A percentile compares a stretch with the other conserved stretches of the same genome.
Conservation (phyloP, 2,113 vertebrate species). For the Cyprinodon variegatus region DNA sequence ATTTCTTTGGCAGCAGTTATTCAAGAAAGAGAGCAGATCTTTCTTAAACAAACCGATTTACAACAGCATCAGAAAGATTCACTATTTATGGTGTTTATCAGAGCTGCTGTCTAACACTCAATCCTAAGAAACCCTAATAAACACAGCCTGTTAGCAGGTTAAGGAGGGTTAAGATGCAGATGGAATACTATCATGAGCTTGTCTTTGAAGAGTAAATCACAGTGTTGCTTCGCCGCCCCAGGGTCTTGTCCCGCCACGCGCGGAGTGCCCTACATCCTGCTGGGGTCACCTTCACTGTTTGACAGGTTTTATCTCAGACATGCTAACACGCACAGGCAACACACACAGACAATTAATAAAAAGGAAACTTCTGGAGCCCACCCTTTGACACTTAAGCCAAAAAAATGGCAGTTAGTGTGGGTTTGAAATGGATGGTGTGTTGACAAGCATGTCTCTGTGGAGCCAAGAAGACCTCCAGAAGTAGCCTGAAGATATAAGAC, state of each 20-base stretch:
- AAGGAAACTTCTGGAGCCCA: conserved; percentile 75
- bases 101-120: conserved; percentile 69
- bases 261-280: conserved; percentile 68
- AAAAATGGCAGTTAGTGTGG: conserved; percentile 52
- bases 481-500: too few species aligned
- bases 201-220: conserved; percentile 79
- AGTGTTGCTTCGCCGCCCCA: conserved; percentile 54
- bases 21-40: conserved; percentile 21
- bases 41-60: conserved; percentile 46
- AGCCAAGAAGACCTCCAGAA: conserved; percentile 11
- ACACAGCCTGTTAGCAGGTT: conserved; percentile 71
- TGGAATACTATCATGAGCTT: conserved; percentile 72
- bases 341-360: conserved; percentile 56
- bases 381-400: conserved; percentile 71
- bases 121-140: conserved; percentile 61
- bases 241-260: conserved; percentile 71
- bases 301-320: conserved; percentile 75
- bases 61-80: conserved; percentile 46
- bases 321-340: conserved; percentile 32
- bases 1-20: conserved; percentile 36
- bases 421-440: conserved; percentile 39
- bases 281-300: conserved; percentile 74
- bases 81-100: conserved; percentile 71
- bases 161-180: conserved; percentile 76
- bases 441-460: conserved; percentile 42